Conservation (phyloP, 2,113 vertebrate genomes). For the Illadopsis cleaveri region DNA sequence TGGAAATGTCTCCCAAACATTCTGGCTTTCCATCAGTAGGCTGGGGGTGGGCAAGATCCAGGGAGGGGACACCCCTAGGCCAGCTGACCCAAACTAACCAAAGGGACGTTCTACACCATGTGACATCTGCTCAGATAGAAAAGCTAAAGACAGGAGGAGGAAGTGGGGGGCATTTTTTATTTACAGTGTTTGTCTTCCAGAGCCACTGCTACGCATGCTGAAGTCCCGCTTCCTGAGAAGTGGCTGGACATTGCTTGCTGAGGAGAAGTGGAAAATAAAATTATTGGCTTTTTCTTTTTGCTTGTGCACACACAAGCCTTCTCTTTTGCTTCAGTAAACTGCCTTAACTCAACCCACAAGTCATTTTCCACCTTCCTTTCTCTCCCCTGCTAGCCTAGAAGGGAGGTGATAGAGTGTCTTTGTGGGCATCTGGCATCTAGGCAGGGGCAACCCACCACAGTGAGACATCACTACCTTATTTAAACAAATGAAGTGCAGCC, state of each 20-base stretch:
- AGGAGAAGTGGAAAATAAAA: neutral
- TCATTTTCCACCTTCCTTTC: neutral
- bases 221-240: neutral
- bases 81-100: neutral
- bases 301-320: fast-evolving
- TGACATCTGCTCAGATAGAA: neutral
- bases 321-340: neutral
- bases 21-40: neutral
- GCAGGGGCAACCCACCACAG: neutral
- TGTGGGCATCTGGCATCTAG: neutral
- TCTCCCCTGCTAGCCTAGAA: neutral
- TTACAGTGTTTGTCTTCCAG: neutral
- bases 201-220: fast-evolving
- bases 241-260: fast-evolving
- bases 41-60: neutral
- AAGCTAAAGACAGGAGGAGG: neutral
- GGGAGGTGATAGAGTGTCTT: fast-evolving
- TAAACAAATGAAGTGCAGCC: neutral
- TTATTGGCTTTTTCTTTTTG: neutral
- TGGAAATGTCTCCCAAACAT: fast-evolving
- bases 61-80: neutral
- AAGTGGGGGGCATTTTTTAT: fast-evolving
- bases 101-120: neutral
- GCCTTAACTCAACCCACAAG: neutral
- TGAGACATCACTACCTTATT: neutral